These are phyloP conservation scores for Bombylius discolor DNA, from an alignment of 2,888 invertebrate species.

Conservation along the genomic window DNA sequence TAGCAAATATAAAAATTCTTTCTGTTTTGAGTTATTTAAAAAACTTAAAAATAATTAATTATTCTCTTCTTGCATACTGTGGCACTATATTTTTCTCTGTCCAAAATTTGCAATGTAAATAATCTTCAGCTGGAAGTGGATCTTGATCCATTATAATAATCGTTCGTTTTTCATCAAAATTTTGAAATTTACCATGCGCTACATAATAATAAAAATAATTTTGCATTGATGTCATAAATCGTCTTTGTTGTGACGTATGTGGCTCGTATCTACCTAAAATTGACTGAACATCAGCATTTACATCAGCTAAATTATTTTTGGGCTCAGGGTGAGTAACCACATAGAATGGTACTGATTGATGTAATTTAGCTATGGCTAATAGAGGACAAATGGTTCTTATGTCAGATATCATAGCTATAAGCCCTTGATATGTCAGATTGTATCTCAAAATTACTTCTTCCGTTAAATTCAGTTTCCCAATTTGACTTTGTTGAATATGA, in stretches of 20 bases:
- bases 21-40: too few relatives aligned
- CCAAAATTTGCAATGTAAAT: slow-evolving; percentile 67
- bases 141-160: slow-evolving; percentile 62
- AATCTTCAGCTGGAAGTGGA: slow-evolving; percentile 46
- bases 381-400: slow-evolving; percentile 70
- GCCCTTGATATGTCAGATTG: slow-evolving; percentile 52
- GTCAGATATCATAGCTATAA: slow-evolving; percentile 62
- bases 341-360: slow-evolving; percentile 56
- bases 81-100: slow-evolving; percentile 61
- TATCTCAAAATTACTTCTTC: slow-evolving; percentile 51
- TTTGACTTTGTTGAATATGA: slow-evolving; percentile 41
- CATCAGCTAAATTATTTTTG: slow-evolving; percentile 40
- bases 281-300: slow-evolving; percentile 60
- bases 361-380: slow-evolving; percentile 49
- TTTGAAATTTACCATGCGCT: slow-evolving; percentile 56
- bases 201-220: slow-evolving; percentile 71
- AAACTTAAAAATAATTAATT: slow-evolving; percentile 24
- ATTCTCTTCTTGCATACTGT: slow-evolving; percentile 61
- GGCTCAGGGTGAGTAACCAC: slow-evolving; percentile 49
- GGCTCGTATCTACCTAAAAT: slow-evolving; percentile 66
- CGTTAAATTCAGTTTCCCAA: slow-evolving; percentile 50
- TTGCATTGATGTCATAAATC: slow-evolving; percentile 67
- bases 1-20: too few relatives aligned
- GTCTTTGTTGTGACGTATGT: slow-evolving; percentile 56
- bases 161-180: slow-evolving; percentile 42